Evolutionary conservation across 2,113 vertebrate genomes (phyloP), one percentile per base, ranked within the genome.

Genomic region (Chaetops frenatus): DNA sequence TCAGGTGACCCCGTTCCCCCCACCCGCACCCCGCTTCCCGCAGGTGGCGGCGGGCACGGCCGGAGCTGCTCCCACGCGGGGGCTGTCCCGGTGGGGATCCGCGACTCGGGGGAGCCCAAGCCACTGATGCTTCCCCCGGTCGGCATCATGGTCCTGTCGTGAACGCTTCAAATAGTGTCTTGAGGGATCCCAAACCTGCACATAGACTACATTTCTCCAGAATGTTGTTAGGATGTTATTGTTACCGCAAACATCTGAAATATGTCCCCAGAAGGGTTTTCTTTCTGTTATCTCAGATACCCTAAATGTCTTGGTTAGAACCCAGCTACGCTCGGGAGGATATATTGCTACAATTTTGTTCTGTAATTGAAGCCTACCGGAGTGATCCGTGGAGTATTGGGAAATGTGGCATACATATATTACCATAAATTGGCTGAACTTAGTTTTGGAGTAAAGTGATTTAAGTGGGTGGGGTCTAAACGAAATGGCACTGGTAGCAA

Each of bases 1-100:
- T 98, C 98, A 98, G 98, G 93, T 98, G 98, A 98, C 93, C 31
- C 62, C 51, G 89, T 12, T n/a, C 44, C 25, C 25, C 35, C 50
- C 65, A 8, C 23, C 50, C 40, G 42, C 23, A 16, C 15, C 38
- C 56, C 70, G 36, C 64, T 58, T 3, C 42, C 42, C 86, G 40
- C 48, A 9, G 65, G 13, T 4, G 67, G 64, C 44, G 25, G 50
- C 38, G 54, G 58, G 53, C 56, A 23, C 18, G 56, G 67, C 8
- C 31, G 25, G n/a, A 10, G 84, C 15, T 6, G 80, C 28, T 47
- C 36, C 50, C 51, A 1, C 4, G n/a, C 12, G 17, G 33, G 45
- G 15, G 45, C 33, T 15, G 31, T 29, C 44, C 51, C 76, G 4
- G 6, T 9, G 77, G 5, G 35, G 20, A 40, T 53, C 50, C 11